Conservation (phyloP, 2,888 invertebrate species). For the Rhyacophila evoluta region DNA sequence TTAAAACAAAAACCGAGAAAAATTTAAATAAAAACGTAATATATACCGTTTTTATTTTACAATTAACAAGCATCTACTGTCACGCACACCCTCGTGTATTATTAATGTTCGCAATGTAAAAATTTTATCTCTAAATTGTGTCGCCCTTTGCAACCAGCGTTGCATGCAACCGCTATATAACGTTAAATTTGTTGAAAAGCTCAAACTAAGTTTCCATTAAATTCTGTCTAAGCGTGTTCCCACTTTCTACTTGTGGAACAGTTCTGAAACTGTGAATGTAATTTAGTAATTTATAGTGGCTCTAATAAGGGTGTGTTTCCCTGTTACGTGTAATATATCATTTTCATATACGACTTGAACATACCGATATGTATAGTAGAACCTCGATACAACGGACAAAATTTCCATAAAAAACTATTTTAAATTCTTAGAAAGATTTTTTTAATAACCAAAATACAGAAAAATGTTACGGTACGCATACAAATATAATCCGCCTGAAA, state of each 20-base stretch:
- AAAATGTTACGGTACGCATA: too few relatives aligned
- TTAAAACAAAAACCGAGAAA: not conserved
- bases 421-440: too few relatives aligned
- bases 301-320: not conserved
- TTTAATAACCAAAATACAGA: too few relatives aligned
- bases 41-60: not conserved
- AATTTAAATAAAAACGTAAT: not conserved
- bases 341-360: not conserved
- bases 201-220: not conserved
- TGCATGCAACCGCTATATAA: slow-evolving; percentile 1
- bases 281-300: not conserved
- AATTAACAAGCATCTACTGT: not conserved
- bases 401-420: too few relatives aligned
- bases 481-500: too few relatives aligned
- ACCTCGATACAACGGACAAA: too few relatives aligned
- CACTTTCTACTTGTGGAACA: not conserved
- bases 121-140: not conserved
- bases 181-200: not conserved
- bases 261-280: not conserved
- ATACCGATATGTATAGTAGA: not conserved
- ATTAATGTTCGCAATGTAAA: not conserved
- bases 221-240: not conserved
- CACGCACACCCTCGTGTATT: not conserved
- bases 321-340: not conserved
- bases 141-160: not conserved